Base-by-base conservation (phyloP, 2,888 invertebrate species). In the Abrostola triplasia region DNA sequence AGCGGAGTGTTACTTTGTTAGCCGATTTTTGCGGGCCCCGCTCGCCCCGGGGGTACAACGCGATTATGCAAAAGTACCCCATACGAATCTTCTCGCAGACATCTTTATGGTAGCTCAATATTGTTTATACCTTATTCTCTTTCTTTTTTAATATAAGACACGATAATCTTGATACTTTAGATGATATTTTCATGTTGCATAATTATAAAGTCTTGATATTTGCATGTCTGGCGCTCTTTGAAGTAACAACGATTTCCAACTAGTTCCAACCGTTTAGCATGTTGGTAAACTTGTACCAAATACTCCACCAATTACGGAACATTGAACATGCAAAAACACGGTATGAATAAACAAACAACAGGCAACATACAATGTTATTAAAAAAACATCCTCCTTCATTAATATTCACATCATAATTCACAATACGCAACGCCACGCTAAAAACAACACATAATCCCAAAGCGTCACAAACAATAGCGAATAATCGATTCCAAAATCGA, bases 1-100 rank as follows among this genome's bases (percentile, higher is more conserved):
- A 90, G 87, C 83, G 81, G 80, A 92, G 92, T 90, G 93, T 92
- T 92, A 92, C 93, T 88, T 92, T 92, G 93, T 93, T 93, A 91
- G 91, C 87, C 88, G 89, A 90, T 91, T 92, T 91, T 92, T 89
- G 90, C 85, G 85, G 81, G 74, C 76, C 79, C 75, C 71, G 67
- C 70, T 64, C 63, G 79, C 74, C 79, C 79, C 85, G 73, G 82
- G 78, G 77, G 85, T 83, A 82, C 75, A 78, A 76, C 76, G 70
- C 77, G 84, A 90, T 91, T 91, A 92, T 92, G 91, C 90, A 90
- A 87, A 89, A 88, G 82, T 79, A 77, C 82, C 80, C 80, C 72
- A 78, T 76, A 77, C 80, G 80, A 74, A 77, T 76, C 83, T 79
- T 76, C 78, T 79, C 76, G 80, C 65, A 78, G 82, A 82, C 84